A percentile compares a stretch with the other conserved stretches of the same genome.
phyloP scores from a whole-genome alignment of 2,113 vertebrate species.

The Centropristis striata region DNA sequence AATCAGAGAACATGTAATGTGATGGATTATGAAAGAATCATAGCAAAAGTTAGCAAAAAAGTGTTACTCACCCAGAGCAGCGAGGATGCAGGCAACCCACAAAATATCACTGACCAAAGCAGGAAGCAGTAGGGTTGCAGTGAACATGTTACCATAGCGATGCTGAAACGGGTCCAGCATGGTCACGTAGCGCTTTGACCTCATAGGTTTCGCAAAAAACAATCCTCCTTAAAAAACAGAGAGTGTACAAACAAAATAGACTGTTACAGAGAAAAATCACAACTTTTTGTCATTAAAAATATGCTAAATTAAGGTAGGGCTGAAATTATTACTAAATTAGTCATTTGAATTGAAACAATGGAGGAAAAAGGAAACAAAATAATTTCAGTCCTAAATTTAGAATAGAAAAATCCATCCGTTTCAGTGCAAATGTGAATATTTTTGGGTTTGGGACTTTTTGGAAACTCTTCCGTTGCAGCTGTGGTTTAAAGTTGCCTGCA shows the following conservation, averaged over 20 bases:
- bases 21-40: neutral
- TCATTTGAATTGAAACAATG: neutral
- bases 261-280: neutral
- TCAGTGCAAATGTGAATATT: too few relatives aligned
- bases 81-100: slow-evolving; percentile 87
- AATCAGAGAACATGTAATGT: neutral
- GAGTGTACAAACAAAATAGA: neutral
- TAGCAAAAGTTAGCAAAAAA: neutral
- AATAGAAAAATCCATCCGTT: too few relatives aligned
- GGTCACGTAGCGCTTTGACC: slow-evolving; percentile 84
- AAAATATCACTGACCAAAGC: slow-evolving; percentile 84
- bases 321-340: neutral
- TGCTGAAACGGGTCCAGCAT: slow-evolving; percentile 88
- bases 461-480: neutral
- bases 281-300: neutral
- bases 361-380: too few relatives aligned
- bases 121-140: slow-evolving; percentile 82
- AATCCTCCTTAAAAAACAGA: slow-evolving; percentile 76
- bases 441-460: too few relatives aligned
- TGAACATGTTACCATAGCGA: slow-evolving; percentile 83
- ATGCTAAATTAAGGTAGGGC: neutral
- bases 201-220: slow-evolving; percentile 88
- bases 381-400: too few relatives aligned
- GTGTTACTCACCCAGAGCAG: slow-evolving; percentile 82
- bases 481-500: neutral